A percentile compares a stretch with the other conserved stretches of the same genome.
Evolutionary conservation across 2,113 vertebrate genomes (phyloP).

Genomic region (Psephotus haematonotus): DNA sequence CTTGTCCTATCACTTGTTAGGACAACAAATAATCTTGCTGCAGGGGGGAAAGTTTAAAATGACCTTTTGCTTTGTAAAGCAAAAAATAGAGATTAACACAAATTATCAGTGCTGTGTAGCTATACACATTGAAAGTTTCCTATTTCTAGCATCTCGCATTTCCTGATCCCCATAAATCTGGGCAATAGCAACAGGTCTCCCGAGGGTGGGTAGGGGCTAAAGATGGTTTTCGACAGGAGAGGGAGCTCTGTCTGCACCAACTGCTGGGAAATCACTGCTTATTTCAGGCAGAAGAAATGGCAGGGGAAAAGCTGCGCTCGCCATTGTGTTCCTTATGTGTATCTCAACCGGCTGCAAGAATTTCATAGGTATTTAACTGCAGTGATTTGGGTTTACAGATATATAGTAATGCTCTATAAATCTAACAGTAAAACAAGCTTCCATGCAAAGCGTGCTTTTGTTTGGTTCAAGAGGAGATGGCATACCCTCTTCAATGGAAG

Average conservation of each 20-base stretch:
- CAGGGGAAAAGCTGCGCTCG: not conserved
- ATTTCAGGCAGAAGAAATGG: not conserved
- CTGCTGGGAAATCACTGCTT: not conserved
- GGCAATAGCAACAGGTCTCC: not conserved
- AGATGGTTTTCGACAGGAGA: slow-evolving; percentile 15
- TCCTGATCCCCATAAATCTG: not conserved
- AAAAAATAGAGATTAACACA: not conserved
- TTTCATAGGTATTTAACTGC: not conserved
- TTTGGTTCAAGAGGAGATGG: not conserved
- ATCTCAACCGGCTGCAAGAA: not conserved
- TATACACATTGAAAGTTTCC: not conserved
- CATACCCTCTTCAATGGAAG: fast-evolving
- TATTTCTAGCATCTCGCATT: not conserved
- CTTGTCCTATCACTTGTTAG: not conserved
- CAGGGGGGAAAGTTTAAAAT: not conserved
- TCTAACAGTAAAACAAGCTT: not conserved
- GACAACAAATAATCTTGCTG: not conserved
- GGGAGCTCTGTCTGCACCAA: slow-evolving; percentile 40
- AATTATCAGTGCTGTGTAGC: not conserved
- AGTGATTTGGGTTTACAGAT: not conserved
- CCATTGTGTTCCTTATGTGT: not conserved
- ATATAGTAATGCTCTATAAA: not conserved
- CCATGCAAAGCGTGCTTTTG: not conserved
- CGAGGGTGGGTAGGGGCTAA: not conserved
- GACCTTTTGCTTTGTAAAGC: not conserved